phyloP scores from a whole-genome alignment of 1,140 invertebrate species.

The Sinonovacula constricta region DNA sequence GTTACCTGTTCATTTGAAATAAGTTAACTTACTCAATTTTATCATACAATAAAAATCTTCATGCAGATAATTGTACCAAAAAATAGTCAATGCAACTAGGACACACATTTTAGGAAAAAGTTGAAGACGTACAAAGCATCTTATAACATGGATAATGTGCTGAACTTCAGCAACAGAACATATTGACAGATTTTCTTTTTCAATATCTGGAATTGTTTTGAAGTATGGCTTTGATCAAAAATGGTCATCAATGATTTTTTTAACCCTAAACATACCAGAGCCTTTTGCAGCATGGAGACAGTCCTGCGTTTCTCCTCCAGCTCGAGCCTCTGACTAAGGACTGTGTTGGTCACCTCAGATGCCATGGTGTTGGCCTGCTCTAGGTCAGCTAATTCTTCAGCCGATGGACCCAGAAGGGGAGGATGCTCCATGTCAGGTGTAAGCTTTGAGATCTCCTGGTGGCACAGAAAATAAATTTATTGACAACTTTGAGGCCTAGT shows the following conservation, averaged over 20 bases:
- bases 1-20: no score
- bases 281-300: constrained; percentile 77
- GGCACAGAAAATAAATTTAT: no score
- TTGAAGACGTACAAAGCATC: neutral
- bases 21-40: no score
- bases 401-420: constrained; percentile 71
- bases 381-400: constrained; percentile 72
- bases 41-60: no score
- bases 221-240: no score
- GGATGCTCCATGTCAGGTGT: constrained; percentile 71
- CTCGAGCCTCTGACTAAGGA: constrained; percentile 76
- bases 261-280: constrained; percentile 68
- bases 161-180: no score
- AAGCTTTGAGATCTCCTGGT: constrained; percentile 71
- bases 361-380: constrained; percentile 74
- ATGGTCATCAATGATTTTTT: neutral
- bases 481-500: no score
- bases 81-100: neutral
- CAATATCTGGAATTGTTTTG: no score
- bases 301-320: constrained; percentile 77
- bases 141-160: no score
- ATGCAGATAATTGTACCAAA: neutral
- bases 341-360: constrained; percentile 74
- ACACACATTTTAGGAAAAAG: neutral
- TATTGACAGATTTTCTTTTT: no score